Base-by-base conservation (phyloP, 2,113 vertebrate genomes). In the Myiagra hebetior region DNA sequence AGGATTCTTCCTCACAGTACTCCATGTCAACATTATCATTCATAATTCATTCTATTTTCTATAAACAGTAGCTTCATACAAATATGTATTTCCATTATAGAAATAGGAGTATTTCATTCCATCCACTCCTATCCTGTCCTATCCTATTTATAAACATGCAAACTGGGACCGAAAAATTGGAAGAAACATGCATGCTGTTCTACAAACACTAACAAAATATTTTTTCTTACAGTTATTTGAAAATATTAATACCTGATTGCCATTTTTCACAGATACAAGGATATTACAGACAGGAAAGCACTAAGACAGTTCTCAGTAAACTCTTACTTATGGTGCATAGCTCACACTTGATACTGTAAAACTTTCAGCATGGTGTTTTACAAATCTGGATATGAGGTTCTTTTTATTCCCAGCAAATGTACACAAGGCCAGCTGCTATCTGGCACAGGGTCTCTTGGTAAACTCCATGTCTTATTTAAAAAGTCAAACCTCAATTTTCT, bases 381-480 rank as follows among this genome's bases (percentile, higher is more conserved):
- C 11, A n/a, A n/a, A 82, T 24, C 19, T 55, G 19, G 5, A 5
- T 56, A 69, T 20, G 37, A 52, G 16, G 18, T 22, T 35, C 16
- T 70, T 85, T 69, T 26, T 65, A 28, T 8, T 10, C 39, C 7
- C 17, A 77, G 37, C 2, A 84, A 19, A 72, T 6, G 10, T 52
- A 56, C 46, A 73, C 11, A 90, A 47, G 9, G 22, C 26, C 39
- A 85, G 73, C 22, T 85, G 73, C 31, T 63, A n/a, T n/a, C 21
- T 63, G 22, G 17, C 50, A 44, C 12, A 55, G 6, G 57, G 28
- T 92, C 39, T 86, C 80, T 85, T 72, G 86, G 83, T 79, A 88
- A 97, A 96, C 7, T 41, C 55, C 53, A 68, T 76, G 94, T 82
- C 89, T 84, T 96, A 92, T 87, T 91, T 87, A 50, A 69, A 78